Conservation (phyloP, 2,113 vertebrate species). For the Aix galericulata region DNA sequence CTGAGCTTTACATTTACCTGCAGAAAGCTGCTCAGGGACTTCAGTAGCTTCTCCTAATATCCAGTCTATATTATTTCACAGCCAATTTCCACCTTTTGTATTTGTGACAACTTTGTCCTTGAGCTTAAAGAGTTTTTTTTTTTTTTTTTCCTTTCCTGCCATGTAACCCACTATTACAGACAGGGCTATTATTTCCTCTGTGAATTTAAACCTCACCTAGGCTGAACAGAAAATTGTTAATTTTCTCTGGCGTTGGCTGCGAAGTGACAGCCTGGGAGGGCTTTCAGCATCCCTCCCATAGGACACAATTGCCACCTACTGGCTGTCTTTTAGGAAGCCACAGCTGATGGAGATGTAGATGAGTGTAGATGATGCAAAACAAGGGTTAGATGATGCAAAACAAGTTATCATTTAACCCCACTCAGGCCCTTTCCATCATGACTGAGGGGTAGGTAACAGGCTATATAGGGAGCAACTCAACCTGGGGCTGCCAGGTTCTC, state of each 20-base stretch:
- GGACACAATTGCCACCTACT: conserved; percentile 49
- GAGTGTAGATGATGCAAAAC: background rate
- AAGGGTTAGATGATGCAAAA: background rate
- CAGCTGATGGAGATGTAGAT: background rate
- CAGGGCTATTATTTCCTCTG: background rate
- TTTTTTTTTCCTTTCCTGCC: background rate
- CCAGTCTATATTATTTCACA: background rate
- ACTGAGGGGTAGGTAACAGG: background rate
- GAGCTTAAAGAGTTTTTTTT: background rate
- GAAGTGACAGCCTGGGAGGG: background rate
- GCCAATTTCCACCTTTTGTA: background rate
- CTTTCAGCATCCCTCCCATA: background rate
- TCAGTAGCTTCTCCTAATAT: background rate
- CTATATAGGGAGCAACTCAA: background rate
- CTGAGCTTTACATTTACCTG: background rate
- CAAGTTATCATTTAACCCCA: background rate
- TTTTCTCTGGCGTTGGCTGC: background rate
- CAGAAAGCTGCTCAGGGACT: background rate
- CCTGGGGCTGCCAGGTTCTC: too few relatives aligned
- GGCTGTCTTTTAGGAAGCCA: background rate
- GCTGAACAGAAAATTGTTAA: background rate
- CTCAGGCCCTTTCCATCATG: background rate
- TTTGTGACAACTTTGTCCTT: background rate
- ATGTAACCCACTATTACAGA: background rate
- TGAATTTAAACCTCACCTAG: background rate